A percentile compares a stretch with the other conserved stretches of the same genome.
These are phyloP conservation scores for Achlya flavicornis DNA, from an alignment of 2,888 invertebrate species.

Conservation along the genomic window DNA sequence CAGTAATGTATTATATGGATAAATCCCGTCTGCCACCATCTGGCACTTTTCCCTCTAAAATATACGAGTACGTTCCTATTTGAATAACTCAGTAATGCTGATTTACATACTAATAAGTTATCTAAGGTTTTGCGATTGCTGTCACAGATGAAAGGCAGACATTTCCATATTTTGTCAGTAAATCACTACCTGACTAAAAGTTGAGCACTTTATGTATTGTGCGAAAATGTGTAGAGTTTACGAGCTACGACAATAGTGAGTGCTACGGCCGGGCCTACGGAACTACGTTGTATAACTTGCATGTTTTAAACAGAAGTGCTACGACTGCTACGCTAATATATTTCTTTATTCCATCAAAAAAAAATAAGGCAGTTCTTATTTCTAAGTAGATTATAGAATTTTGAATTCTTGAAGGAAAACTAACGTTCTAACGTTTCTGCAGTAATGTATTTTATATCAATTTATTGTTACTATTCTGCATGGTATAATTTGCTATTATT, in stretches of 20 bases:
- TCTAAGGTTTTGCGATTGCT: slow-evolving; percentile 6
- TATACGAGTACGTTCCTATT: slow-evolving; percentile 10
- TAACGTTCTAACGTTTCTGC: too few relatives aligned
- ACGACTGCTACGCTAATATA: not conserved
- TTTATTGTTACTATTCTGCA: too few relatives aligned
- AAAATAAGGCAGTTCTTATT: too few relatives aligned
- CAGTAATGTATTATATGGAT: slow-evolving; percentile 6
- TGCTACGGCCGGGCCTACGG: not conserved
- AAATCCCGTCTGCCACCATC: slow-evolving; percentile 9
- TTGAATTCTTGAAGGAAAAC: too few relatives aligned
- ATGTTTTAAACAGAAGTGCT: not conserved
- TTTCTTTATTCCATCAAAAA: too few relatives aligned
- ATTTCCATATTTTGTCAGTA: slow-evolving; percentile 3
- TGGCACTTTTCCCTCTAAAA: slow-evolving; percentile 5
- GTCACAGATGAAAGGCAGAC: slow-evolving; percentile 5
- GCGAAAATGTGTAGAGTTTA: not conserved
- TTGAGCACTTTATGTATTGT: not conserved
- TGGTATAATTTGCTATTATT: too few relatives aligned
- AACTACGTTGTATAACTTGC: not conserved
- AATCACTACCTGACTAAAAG: not conserved
- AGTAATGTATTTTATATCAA: too few relatives aligned
- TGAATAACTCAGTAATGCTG: slow-evolving; percentile 11
- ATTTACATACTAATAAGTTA: slow-evolving; percentile 11
- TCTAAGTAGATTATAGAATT: too few relatives aligned
- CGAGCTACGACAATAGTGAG: not conserved